Evolutionary conservation across 1,140 invertebrate genomes (phyloP), one percentile per base, ranked within the genome.

Genomic region (Eumaeus atala): DNA sequence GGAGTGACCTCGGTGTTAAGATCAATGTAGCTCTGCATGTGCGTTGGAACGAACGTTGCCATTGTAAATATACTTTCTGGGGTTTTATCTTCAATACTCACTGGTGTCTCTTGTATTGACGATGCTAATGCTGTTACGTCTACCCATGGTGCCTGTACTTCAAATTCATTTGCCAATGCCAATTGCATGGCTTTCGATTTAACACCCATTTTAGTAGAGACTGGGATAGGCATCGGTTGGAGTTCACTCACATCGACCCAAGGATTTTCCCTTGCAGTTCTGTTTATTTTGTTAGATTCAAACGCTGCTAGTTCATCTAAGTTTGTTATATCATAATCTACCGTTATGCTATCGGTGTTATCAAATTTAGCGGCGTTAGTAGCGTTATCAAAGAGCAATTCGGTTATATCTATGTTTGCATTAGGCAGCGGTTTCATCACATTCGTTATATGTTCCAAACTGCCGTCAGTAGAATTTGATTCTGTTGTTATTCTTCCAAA

Each of bases 121-220:
- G 89, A 85, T 9, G 90, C 89, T 51, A 92, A 74, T 47, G 92
- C 90, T 54, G 90, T 91, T 1, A 92, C 92, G 64, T 93, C 91
- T 7, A 92, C 87, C 93, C 93, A 94, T 5, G 91, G 90, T 8
- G 91, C 91, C 58, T 92, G 91, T 35, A 92, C 80, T 80, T 93
- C 93, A 55, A 93, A 90, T 65, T 94, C 92, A n/a, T 91, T 91
- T 0, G 92, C 92, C 51, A 93, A 83, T 7, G 92, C 92, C 53
- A 93, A 67, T 67, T 93, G 90, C 48, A 93, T 87, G 1, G 92
- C 92, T 77, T 92, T 92, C 44, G 74, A 64, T 63, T 79, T 78
- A 0, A 77, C 57, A 64, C 84, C 73, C 18, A 78, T 57, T 61
- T 79, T 81, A 35, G 40, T 44, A 6, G 33, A 50, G 5, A 52